These are phyloP conservation scores for Synergus gifuensis DNA, from an alignment of 2,888 invertebrate species.

Conservation along the genomic window DNA sequence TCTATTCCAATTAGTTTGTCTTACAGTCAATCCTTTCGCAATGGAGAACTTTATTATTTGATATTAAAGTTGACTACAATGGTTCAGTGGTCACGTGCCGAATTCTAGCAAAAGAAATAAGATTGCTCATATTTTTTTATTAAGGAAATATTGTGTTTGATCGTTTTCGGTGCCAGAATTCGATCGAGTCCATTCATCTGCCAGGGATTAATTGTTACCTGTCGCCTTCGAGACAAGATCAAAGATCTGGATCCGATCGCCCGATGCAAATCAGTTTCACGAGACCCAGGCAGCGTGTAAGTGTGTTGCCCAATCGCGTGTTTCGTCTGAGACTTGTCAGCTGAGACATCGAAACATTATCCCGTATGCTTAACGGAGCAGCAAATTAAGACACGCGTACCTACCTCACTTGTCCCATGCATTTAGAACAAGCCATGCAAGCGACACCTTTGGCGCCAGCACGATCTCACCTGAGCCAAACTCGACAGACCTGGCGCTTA, in stretches of 20 bases:
- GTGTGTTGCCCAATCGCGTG: conserved; percentile 46
- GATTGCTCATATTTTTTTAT: too few relatives aligned
- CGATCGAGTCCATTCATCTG: conserved; percentile 44
- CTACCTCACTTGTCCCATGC: conserved; percentile 26
- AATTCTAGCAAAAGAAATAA: too few relatives aligned
- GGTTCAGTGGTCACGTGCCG: too few relatives aligned
- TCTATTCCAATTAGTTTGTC: not conserved
- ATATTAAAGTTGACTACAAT: too few relatives aligned
- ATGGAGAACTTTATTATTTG: not conserved
- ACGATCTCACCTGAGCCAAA: conserved; percentile 19
- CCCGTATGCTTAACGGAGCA: conserved; percentile 54
- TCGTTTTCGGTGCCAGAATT: conserved; percentile 41
- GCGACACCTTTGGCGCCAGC: conserved; percentile 28
- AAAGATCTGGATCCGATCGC: conserved; percentile 45
- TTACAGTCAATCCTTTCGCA: not conserved
- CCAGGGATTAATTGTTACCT: conserved; percentile 46
- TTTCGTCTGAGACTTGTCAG: conserved; percentile 41
- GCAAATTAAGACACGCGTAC: conserved; percentile 54
- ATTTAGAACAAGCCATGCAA: conserved; percentile 1
- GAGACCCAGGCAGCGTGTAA: conserved; percentile 19
- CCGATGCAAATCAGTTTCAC: conserved; percentile 43
- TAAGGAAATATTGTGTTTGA: not conserved
- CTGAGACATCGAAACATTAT: conserved; percentile 40
- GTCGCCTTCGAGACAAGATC: conserved; percentile 47
- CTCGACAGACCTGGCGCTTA: conserved; percentile 31